Base-by-base conservation (phyloP, 2,888 invertebrate species). In the Machimus atricapillus region DNA sequence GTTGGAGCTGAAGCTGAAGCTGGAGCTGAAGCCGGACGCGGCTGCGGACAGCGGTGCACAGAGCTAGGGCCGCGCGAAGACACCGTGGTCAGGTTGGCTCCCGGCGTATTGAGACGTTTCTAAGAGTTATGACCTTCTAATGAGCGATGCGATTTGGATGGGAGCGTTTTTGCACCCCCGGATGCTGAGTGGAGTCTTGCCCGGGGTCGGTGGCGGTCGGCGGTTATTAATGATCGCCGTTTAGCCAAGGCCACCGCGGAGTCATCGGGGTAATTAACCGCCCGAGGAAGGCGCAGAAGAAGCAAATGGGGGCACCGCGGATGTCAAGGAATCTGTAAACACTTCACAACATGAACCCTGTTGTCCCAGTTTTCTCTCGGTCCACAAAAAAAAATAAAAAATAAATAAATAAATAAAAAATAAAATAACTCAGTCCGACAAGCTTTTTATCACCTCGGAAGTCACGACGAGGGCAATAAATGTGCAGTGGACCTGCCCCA, bases 71-170 rank as follows among this genome's bases (percentile, higher is more conserved):
- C 46, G 31, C 19, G 3, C 9, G 46, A 27, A 16, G 9, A 52
- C 4, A 43, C 46, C 23, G 23, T 23, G 31, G 16, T 5, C 9
- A 43, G 19, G 12, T 46, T 43, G n/a, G 77, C 40, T 77, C n/a
- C 77, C 37, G 37, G 40, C 37, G n/a, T 81, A 81, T 81, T 81
- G 52, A 81, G 81, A 81, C 56, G 81, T 81, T 56, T n/a, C 81
- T 16, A 31, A 81, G 56, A 81, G 81, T 81, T 81, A 81, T 81
- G 81, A 81, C 81, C 81, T 66, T 81, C 43, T 56, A 81, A 81
- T 81, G 46, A 81, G 81, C 52, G 27, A 81, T 81, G 81, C 52
- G 52, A 81, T 56, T 81, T 81, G 34, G 81, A 14, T 19, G 81
- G 40, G 76, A 40, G 66, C 27, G 66, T 78, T 78, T 78, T 78